Evolutionary conservation across 2,113 vertebrate genomes (phyloP).

Genomic region (Neolamprologus hecqui): DNA sequence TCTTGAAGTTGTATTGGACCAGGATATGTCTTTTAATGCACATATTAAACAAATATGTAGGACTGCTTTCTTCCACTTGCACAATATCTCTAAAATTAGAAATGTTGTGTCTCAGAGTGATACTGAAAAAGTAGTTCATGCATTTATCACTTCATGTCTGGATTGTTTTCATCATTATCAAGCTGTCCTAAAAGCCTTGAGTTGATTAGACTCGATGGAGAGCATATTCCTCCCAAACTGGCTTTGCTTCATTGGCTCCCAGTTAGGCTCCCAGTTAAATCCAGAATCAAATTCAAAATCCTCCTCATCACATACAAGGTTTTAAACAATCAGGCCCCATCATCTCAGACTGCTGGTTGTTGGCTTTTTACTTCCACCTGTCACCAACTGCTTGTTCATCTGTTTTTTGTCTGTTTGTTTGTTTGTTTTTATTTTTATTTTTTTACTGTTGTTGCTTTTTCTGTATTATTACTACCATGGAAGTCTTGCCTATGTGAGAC

Average conservation of each 20-base stretch:
- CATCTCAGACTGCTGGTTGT: neutral
- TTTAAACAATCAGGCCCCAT: neutral
- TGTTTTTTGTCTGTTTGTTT: neutral
- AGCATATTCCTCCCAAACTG: neutral
- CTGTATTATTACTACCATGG: neutral
- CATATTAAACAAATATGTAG: neutral
- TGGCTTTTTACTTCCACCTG: neutral
- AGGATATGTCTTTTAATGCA: neutral
- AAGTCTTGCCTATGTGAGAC: neutral
- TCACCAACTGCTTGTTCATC: neutral
- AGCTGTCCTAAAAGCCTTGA: neutral
- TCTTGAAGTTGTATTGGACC: neutral
- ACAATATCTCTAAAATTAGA: neutral
- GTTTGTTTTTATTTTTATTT: neutral
- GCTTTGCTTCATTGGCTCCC: neutral
- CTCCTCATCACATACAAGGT: neutral
- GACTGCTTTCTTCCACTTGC: neutral
- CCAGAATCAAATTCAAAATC: neutral
- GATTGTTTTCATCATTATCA: neutral
- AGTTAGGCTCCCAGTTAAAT: neutral
- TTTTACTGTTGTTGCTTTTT: neutral
- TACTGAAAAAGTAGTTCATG: neutral
- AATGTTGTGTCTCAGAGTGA: neutral
- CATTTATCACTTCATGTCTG: neutral
- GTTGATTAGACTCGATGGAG: neutral